Evolutionary conservation across 2,113 vertebrate species (phyloP).

Genomic region (Neogobius melanostomus): DNA sequence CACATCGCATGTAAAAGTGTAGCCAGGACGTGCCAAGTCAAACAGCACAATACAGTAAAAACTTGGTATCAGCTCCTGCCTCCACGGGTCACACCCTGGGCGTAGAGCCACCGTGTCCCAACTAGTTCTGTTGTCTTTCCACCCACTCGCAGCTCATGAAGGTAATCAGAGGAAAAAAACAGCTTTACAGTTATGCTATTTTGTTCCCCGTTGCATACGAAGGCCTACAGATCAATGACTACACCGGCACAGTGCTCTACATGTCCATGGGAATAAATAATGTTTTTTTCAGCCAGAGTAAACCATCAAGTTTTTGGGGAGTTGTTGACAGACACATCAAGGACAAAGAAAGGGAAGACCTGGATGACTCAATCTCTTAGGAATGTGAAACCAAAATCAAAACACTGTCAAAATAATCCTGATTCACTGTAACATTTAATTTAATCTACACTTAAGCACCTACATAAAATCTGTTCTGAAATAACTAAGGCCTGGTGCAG

Average conservation of each 20-base stretch:
- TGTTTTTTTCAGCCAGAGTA: slow-evolving; percentile 37
- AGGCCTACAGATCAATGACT: slow-evolving; percentile 6
- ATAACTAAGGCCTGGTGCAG: neutral
- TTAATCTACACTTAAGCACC: too few species aligned
- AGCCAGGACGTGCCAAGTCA: slow-evolving; percentile 55
- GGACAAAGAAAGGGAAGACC: slow-evolving; percentile 23
- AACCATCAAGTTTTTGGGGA: slow-evolving; percentile 30
- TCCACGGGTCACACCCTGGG: slow-evolving; percentile 66
- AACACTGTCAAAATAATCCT: slow-evolving; percentile 15
- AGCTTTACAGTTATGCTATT: slow-evolving; percentile 25
- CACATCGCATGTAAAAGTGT: slow-evolving; percentile 28
- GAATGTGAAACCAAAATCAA: slow-evolving; percentile 35
- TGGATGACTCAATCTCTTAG: slow-evolving; percentile 28
- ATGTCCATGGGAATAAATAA: slow-evolving; percentile 26
- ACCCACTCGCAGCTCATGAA: slow-evolving; percentile 48
- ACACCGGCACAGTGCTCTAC: neutral
- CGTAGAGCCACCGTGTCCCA: slow-evolving; percentile 56
- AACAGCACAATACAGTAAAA: slow-evolving; percentile 54
- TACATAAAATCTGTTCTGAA: neutral
- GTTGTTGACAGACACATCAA: slow-evolving; percentile 42
- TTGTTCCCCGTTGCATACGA: slow-evolving; percentile 11
- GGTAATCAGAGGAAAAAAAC: slow-evolving; percentile 20
- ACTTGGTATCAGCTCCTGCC: slow-evolving; percentile 42
- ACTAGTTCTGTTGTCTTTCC: slow-evolving; percentile 68
- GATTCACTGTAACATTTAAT: neutral